Evolutionary conservation across 2,797 vertebrate genomes (phyloP).

Genomic region (Adrianichthys oophorus): DNA sequence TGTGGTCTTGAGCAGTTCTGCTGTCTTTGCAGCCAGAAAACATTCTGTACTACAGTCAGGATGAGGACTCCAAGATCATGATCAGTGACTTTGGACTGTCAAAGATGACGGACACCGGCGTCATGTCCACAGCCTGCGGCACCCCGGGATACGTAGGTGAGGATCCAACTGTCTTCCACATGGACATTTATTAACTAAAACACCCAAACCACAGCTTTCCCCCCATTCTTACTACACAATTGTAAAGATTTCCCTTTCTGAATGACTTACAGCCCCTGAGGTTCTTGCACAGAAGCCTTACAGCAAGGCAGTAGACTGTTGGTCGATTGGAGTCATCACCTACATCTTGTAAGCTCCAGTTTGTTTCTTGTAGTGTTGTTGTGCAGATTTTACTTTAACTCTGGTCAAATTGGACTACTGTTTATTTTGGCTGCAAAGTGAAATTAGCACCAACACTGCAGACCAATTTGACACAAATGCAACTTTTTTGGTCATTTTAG

Average conservation of each 20-base stretch:
- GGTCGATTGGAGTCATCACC: slow-evolving; percentile 98
- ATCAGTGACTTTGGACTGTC: slow-evolving; percentile 97
- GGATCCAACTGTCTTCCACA: slow-evolving; percentile 11
- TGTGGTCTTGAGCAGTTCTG: slow-evolving; percentile 12
- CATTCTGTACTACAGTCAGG: slow-evolving; percentile 89
- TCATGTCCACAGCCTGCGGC: slow-evolving; percentile 97
- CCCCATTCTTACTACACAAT: no score
- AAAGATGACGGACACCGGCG: slow-evolving; percentile 90
- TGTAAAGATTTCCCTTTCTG: neutral
- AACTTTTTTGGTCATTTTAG: no score
- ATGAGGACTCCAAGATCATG: slow-evolving; percentile 96
- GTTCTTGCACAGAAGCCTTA: slow-evolving; percentile 97
- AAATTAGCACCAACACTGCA: no score
- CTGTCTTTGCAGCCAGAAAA: slow-evolving; percentile 87
- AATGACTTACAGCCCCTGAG: slow-evolving; percentile 85
- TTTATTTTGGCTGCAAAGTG: no score
- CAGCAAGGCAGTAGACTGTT: slow-evolving; percentile 97
- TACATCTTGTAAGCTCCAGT: slow-evolving; percentile 91
- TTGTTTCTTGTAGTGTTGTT: slow-evolving; percentile 7
- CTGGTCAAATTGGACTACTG: no score
- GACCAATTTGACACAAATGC: no score
- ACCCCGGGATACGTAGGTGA: slow-evolving; percentile 97
- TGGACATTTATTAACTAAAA: neutral
- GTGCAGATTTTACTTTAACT: no score
- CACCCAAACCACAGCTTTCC: no score